phyloP scores from a whole-genome alignment of 1,140 invertebrate species.

The Onthophagus taurus region DNA sequence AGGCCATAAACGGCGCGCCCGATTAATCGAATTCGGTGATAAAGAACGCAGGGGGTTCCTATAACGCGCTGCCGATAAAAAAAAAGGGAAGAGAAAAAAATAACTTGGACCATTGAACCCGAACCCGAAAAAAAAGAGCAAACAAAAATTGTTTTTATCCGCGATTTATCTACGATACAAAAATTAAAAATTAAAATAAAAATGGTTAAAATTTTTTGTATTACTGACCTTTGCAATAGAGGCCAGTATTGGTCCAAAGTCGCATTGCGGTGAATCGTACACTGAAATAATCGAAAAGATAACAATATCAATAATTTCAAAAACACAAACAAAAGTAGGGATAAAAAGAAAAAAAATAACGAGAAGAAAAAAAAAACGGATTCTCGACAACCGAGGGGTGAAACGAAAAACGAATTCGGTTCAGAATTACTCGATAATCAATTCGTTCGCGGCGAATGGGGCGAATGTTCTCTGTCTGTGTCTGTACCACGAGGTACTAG shows the following conservation, averaged over 20 bases:
- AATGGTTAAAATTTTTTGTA: neutral
- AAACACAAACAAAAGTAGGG: conserved; percentile 6
- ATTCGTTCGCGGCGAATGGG: conserved; percentile 4
- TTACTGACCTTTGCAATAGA: conserved; percentile 39
- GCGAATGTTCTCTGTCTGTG: neutral
- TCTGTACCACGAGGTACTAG: conserved; percentile 35
- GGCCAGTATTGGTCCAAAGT: conserved; percentile 39
- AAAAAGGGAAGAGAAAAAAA: conserved; percentile 1
- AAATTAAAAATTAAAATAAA: neutral
- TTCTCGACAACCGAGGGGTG: neutral
- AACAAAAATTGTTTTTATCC: neutral
- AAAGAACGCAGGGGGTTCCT: neutral
- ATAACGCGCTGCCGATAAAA: neutral
- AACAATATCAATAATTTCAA: conserved; percentile 1
- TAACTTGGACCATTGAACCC: neutral
- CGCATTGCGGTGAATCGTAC: conserved; percentile 37
- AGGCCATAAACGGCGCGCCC: no score
- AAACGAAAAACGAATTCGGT: conserved; percentile 1
- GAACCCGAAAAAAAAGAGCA: neutral
- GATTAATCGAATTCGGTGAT: conserved; percentile 5
- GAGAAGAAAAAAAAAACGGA: conserved; percentile 6
- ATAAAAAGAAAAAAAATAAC: neutral
- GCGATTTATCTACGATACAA: neutral
- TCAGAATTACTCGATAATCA: no score
- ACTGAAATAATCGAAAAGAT: conserved; percentile 37